A percentile compares a stretch with the other conserved stretches of the same genome.
phyloP scores from a whole-genome alignment of 2,888 invertebrate genomes.

The Watsonalla binaria region DNA sequence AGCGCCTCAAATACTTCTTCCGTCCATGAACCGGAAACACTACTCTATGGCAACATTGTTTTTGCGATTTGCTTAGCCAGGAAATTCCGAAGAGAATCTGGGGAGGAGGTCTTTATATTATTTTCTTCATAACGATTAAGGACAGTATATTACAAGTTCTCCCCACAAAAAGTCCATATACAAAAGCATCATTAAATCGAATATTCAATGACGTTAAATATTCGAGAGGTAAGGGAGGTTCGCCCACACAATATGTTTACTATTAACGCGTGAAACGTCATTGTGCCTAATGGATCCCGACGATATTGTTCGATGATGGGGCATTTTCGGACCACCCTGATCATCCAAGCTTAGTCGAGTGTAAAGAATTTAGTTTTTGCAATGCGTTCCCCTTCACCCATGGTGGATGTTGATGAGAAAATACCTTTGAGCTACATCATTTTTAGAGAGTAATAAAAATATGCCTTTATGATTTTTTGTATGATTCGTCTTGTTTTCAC shows the following conservation, averaged over 20 bases:
- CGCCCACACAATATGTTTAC: slow-evolving; percentile 29
- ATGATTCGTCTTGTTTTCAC: too few species aligned
- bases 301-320: slow-evolving; percentile 26
- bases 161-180: slow-evolving; percentile 5
- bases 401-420: not conserved
- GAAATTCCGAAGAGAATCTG: too few species aligned
- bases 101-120: too few species aligned
- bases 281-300: slow-evolving; percentile 47
- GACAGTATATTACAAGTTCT: not conserved
- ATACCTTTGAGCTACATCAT: too few species aligned
- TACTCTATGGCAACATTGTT: too few species aligned
- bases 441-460: too few species aligned
- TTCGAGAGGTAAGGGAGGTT: not conserved
- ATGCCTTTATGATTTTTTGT: too few species aligned
- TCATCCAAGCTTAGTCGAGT: slow-evolving; percentile 23
- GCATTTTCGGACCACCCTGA: slow-evolving; percentile 33
- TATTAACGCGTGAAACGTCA: slow-evolving; percentile 31
- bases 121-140: too few species aligned
- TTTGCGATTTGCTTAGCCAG: too few species aligned
- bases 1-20: too few species aligned
- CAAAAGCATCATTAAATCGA: slow-evolving; percentile 2
- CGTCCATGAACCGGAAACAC: too few species aligned
- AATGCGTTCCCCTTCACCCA: not conserved
- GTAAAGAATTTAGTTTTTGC: not conserved
- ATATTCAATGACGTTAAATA: not conserved